Base-by-base conservation (phyloP, 2,797 vertebrate genomes). In the Mormyrus proboscirostris region DNA sequence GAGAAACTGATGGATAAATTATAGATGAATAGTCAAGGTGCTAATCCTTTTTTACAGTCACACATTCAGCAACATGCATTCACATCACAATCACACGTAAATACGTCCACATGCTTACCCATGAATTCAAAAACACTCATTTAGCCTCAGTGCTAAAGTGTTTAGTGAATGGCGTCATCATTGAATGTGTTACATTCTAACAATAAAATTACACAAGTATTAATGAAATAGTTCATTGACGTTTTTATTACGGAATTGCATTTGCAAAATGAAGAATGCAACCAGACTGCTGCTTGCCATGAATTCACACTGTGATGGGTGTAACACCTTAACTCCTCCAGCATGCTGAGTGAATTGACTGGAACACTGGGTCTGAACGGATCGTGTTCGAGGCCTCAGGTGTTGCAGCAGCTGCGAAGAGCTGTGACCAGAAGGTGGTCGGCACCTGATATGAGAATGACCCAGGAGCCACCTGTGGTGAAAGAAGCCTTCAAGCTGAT, bases 81-180 rank as follows among this genome's bases (percentile, higher is more conserved):
- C 8, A 87, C 82, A 86, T 79, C 90, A 90, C 89, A 19, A 25
- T 19, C 85, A 87, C 85, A 57, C 14, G 5, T 29, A 89, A 69
- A 90, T 89, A 49, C 91, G 76, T 79, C 88, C 89, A 65, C 88
- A 91, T 55, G 82, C 73, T 89, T 53, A 41, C 53, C 88, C 88
- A 89, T 50, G 62, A 50, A 83, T 73, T 91, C 90, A 90, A 88
- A 91, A 89, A 90, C 88, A 88, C 89, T 90, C 87, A n/a, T 82
- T 47, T 82, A 33, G 49, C 10, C 73, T 44, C 89, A 91, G 86
- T 82, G 44, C 86, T 53, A 19, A 88, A 62, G 86, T 88, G 53
- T 55, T 33, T 4, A 44, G 62, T 84, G 22, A 85, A 73, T 33
- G 53, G 33, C 14, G 33, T 87, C 29, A 22, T 29, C 53, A 12